Conservation (phyloP, 2,888 invertebrate species). For the Meganola albula region DNA sequence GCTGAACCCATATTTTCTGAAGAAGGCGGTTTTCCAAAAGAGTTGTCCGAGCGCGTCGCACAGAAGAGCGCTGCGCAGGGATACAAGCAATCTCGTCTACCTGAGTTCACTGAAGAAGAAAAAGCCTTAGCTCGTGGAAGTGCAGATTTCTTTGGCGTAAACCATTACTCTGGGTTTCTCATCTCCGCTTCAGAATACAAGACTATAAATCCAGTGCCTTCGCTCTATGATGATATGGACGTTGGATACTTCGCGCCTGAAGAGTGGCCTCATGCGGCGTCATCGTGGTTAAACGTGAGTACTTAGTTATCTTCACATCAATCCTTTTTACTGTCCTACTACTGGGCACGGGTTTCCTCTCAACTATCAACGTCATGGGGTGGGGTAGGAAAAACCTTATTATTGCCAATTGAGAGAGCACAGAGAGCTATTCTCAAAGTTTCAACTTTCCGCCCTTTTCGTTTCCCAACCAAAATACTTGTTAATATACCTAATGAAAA, state of each 20-base stretch:
- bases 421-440: too few species aligned
- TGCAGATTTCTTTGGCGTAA: slow-evolving; percentile 75
- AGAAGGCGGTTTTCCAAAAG: neutral
- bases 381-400: too few species aligned
- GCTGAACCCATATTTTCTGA: neutral
- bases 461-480: too few species aligned
- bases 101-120: slow-evolving; percentile 62
- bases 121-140: slow-evolving; percentile 41
- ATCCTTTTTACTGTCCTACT: too few species aligned
- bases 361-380: too few species aligned
- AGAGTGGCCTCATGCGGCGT: slow-evolving; percentile 11
- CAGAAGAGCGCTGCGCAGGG: slow-evolving; percentile 60
- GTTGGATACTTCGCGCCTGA: slow-evolving; percentile 5
- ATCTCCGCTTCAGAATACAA: slow-evolving; percentile 30
- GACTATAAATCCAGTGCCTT: slow-evolving; percentile 2
- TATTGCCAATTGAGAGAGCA: too few species aligned
- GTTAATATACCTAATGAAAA: too few species aligned
- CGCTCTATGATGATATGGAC: slow-evolving; percentile 13
- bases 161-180: slow-evolving; percentile 78
- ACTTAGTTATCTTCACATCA: too few species aligned
- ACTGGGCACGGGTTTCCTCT: too few species aligned
- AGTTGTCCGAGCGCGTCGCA: neutral
- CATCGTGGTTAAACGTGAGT: slow-evolving; percentile 15
- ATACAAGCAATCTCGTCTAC: slow-evolving; percentile 55
- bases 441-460: too few species aligned